phyloP scores from a whole-genome alignment of 35 echinoderm and acorn worm genomes.

The Chiridota heheva region DNA sequence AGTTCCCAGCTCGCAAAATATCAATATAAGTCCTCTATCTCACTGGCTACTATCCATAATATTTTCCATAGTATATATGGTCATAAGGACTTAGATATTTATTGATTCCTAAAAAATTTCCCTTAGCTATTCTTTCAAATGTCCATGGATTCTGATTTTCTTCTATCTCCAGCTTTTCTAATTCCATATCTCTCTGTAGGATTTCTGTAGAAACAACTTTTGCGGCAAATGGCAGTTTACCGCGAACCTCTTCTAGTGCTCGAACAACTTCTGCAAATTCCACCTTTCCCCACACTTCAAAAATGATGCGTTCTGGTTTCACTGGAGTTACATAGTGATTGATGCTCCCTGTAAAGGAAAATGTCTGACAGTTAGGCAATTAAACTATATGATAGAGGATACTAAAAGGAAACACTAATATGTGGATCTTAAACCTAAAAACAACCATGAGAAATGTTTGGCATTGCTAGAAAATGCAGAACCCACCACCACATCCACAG shows the following conservation, averaged over 20 bases:
- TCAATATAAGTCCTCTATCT: no score
- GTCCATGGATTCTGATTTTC: constrained; percentile 91
- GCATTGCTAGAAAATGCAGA: no score
- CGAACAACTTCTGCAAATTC: constrained; percentile 70
- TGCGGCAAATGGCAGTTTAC: constrained; percentile 84
- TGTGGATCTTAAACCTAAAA: no score
- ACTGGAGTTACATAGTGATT: constrained; percentile 96
- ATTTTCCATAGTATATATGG: constrained; percentile 91
- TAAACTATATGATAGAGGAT: background rate
- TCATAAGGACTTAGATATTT: constrained; percentile 94
- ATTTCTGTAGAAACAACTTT: constrained; percentile 65
- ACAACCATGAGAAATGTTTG: no score
- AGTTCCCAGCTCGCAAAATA: no score
- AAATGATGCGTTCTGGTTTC: constrained; percentile 62
- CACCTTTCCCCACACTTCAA: constrained; percentile 79
- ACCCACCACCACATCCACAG: background rate
- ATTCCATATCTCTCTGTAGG: constrained; percentile 45
- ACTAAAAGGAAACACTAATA: background rate
- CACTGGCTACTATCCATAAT: no score
- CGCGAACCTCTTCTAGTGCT: constrained; percentile 57
- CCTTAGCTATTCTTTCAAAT: constrained; percentile 83
- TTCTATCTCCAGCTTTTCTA: background rate
- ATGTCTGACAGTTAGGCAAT: background rate
- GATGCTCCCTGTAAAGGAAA: constrained; percentile 57
- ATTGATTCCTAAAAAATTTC: constrained; percentile 77